Conservation (phyloP, 1,140 invertebrate genomes). For the Drosophila nebulosa region DNA sequence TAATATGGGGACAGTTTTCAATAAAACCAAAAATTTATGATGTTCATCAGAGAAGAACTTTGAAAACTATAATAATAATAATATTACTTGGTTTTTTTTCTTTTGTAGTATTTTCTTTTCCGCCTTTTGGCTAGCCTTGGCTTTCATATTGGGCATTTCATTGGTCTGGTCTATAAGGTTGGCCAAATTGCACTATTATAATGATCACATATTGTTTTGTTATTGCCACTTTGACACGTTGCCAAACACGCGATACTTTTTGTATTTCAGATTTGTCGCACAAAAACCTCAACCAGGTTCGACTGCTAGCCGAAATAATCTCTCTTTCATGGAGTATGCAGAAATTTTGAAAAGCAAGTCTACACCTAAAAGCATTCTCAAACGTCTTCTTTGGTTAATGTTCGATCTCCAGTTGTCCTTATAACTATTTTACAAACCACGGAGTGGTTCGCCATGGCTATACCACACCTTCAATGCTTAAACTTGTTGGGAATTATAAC, state of each 20-base stretch:
- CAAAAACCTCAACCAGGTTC: not conserved
- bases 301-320: too few relatives aligned
- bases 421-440: too few relatives aligned
- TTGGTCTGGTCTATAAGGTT: slow-evolving; percentile 14
- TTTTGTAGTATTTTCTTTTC: not conserved
- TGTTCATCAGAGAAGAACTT: slow-evolving; percentile 41
- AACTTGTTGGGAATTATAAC: too few relatives aligned
- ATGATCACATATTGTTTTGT: slow-evolving; percentile 50
- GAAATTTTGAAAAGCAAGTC: too few relatives aligned
- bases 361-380: too few relatives aligned
- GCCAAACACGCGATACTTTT: slow-evolving; percentile 31
- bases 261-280: too few relatives aligned
- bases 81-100: too few relatives aligned
- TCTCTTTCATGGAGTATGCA: too few relatives aligned
- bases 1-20: slow-evolving; percentile 31
- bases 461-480: too few relatives aligned
- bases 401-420: too few relatives aligned
- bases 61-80: slow-evolving; percentile 49
- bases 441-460: too few relatives aligned
- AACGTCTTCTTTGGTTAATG: too few relatives aligned
- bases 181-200: slow-evolving; percentile 62
- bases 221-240: slow-evolving; percentile 40
- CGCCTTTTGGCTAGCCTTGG: slow-evolving; percentile 2
- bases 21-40: slow-evolving; percentile 64
- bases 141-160: slow-evolving; percentile 13